phyloP scores from a whole-genome alignment of 2,797 vertebrate species.

The Crypturellus tataupa region DNA sequence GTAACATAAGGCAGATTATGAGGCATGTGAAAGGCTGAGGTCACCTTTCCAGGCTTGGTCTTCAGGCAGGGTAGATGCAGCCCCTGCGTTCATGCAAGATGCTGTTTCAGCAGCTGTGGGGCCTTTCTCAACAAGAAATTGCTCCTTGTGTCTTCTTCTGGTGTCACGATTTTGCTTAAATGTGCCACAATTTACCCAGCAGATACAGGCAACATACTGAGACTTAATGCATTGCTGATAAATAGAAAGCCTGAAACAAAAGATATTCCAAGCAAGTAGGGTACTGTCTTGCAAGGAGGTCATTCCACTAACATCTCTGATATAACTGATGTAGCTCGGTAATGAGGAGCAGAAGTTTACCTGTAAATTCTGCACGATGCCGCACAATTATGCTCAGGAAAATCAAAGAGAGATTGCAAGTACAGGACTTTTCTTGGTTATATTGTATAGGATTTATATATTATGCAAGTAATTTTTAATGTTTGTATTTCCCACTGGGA shows the following conservation, averaged over 20 bases:
- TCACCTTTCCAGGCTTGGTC: neutral
- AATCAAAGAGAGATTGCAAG: neutral
- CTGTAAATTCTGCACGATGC: neutral
- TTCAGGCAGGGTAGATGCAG: neutral
- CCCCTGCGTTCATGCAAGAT: neutral
- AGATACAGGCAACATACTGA: neutral
- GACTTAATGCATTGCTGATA: neutral
- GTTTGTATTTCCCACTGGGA: neutral
- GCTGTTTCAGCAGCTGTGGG: neutral
- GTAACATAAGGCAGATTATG: neutral
- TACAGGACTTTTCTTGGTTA: neutral
- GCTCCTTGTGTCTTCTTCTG: neutral
- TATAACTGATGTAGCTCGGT: neutral
- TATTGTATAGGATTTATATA: neutral
- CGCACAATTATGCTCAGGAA: neutral
- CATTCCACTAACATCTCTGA: neutral
- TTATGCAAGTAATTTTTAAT: fast-evolving
- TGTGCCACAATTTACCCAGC: neutral
- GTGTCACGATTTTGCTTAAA: neutral
- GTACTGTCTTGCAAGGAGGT: neutral
- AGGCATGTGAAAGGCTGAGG: neutral
- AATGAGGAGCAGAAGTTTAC: neutral
- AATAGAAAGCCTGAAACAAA: neutral
- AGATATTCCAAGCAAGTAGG: neutral
- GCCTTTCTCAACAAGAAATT: neutral